phyloP scores from a whole-genome alignment of 2,113 vertebrate species.

The Campylomormyrus numenius region DNA sequence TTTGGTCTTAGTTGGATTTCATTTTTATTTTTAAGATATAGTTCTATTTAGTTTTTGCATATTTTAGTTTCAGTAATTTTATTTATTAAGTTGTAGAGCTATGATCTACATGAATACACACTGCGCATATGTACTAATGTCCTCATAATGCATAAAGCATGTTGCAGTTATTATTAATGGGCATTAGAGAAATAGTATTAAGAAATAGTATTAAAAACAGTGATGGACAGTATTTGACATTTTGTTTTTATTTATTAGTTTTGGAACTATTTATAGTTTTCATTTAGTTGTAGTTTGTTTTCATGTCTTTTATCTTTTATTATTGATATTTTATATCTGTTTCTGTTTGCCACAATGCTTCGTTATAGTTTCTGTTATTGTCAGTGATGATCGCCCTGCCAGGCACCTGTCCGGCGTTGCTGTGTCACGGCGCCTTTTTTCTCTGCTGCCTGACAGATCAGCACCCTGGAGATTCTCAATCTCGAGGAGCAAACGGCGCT shows the following conservation, averaged over 20 bases:
- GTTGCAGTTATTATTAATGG: neutral
- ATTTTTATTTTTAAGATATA: neutral
- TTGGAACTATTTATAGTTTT: neutral
- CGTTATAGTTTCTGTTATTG: neutral
- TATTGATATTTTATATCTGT: neutral
- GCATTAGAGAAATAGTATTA: neutral
- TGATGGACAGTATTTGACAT: neutral
- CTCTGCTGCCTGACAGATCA: conserved; percentile 69
- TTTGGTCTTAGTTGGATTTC: neutral
- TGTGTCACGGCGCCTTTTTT: neutral
- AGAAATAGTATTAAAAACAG: neutral
- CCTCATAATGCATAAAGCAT: neutral
- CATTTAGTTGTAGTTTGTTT: neutral
- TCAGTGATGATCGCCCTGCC: neutral
- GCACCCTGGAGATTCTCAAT: conserved; percentile 95
- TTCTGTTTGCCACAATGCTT: neutral
- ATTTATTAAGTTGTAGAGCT: neutral
- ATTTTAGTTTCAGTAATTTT: neutral
- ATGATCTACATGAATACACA: neutral
- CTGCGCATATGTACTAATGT: neutral
- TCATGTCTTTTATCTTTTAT: neutral
- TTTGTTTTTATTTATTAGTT: neutral
- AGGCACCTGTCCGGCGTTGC: neutral
- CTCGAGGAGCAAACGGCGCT: conserved; percentile 91
- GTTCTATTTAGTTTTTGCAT: neutral